A percentile compares a stretch with the other conserved stretches of the same genome.
These are phyloP conservation scores for Alsophila aescularia DNA, from an alignment of 2,888 invertebrate species.

Conservation along the genomic window DNA sequence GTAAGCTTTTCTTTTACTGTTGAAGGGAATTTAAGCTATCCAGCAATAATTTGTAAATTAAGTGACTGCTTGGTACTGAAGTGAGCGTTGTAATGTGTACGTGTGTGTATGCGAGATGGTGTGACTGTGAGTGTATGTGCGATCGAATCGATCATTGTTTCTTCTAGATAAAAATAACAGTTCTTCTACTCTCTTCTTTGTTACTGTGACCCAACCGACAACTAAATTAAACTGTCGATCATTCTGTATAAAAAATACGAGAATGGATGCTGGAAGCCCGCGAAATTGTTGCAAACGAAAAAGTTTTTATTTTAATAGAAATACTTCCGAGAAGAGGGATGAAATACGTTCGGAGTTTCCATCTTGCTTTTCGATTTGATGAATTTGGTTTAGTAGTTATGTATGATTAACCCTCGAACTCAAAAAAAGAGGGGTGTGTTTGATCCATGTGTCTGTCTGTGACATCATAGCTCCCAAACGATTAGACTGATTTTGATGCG, in stretches of 20 bases:
- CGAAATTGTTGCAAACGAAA: slow-evolving; percentile 22
- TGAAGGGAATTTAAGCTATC: too few relatives aligned
- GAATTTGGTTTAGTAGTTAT: not conserved
- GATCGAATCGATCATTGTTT: not conserved
- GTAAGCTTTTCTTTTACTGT: too few relatives aligned
- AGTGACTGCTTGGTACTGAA: too few relatives aligned
- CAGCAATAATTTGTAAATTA: too few relatives aligned
- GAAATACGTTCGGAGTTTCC: slow-evolving; percentile 12
- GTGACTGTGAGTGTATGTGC: too few relatives aligned
- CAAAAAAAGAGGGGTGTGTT: too few relatives aligned
- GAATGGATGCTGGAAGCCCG: slow-evolving; percentile 16
- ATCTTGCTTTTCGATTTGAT: not conserved
- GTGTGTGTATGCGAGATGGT: too few relatives aligned
- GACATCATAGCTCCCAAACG: too few relatives aligned
- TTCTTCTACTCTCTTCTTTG: slow-evolving; percentile 8
- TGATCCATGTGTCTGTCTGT: too few relatives aligned
- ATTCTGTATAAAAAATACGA: slow-evolving; percentile 37
- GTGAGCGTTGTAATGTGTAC: too few relatives aligned
- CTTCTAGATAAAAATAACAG: not conserved
- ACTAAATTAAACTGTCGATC: slow-evolving; percentile 42
- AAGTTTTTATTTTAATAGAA: slow-evolving; percentile 23
- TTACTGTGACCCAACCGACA: slow-evolving; percentile 24
- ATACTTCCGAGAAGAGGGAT: slow-evolving; percentile 15
- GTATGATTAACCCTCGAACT: not conserved
- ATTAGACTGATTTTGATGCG: too few relatives aligned